Evolutionary conservation across 2,888 invertebrate genomes (phyloP).

Genomic region (Drosophila niveifrons): DNA sequence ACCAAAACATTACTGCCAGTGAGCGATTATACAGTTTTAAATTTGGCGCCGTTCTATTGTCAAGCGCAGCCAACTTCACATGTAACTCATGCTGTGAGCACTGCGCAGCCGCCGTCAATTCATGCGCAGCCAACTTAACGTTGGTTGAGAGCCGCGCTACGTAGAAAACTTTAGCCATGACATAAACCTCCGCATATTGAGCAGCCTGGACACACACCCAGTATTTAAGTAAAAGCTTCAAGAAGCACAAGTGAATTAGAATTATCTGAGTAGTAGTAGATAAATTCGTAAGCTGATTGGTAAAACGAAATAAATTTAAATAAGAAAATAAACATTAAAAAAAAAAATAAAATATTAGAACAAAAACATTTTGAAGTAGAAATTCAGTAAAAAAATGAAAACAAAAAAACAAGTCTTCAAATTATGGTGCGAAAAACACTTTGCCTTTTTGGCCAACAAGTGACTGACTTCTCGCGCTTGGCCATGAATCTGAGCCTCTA

Average conservation of each 20-base stretch:
- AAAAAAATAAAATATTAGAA: background rate
- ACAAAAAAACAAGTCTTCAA: conserved; percentile 29
- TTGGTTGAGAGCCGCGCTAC: background rate
- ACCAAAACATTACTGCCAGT: background rate
- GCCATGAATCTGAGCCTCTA: conserved; percentile 25
- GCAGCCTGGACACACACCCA: background rate
- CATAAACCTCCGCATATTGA: background rate
- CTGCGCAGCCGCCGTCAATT: no score
- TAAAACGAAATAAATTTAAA: background rate
- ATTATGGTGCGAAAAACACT: conserved; percentile 53
- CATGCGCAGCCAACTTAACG: conserved; percentile 1
- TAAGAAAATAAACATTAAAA: background rate
- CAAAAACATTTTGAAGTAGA: background rate
- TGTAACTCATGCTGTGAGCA: background rate
- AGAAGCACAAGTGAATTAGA: background rate
- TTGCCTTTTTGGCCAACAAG: conserved; percentile 44
- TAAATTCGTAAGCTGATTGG: background rate
- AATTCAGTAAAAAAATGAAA: conserved; percentile 11
- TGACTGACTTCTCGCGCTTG: conserved; percentile 26
- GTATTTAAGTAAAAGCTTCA: conserved; percentile 12
- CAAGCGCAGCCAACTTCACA: background rate
- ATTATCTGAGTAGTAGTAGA: background rate
- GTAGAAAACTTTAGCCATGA: background rate
- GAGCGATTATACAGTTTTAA: background rate
- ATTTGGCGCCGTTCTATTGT: background rate